Evolutionary conservation across 2,113 vertebrate species (phyloP), one percentile per base, ranked within the genome.

Genomic region (Takifugu flavidus): DNA sequence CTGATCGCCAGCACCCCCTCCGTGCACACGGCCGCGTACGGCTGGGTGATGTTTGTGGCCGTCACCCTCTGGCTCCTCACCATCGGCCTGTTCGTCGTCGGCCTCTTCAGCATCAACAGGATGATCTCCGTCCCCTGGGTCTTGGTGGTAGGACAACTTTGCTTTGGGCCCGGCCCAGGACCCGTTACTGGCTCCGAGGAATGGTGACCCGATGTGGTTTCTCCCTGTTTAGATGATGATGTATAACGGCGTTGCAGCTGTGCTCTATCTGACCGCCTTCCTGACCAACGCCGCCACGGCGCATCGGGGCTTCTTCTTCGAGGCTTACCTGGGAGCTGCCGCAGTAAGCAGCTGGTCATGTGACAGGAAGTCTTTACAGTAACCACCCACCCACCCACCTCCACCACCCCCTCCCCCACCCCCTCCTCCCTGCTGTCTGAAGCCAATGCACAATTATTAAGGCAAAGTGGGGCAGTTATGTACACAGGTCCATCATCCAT

Each of bases 11-110:
- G 90, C 70, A 82, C 89, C 0, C 46, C 31, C 0, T 87, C 88
- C 67, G 26, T 53, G 6, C 0, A 31, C 0, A 4, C 77, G 0
- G 75, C 92, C 0, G 92, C 86, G 0, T 96, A 93, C 0, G 90
- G 93, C 78, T 99, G 95, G 95, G 95, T 98, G 74, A 82, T 98
- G 92, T 96, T 98, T n/a, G 94, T 98, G 1, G 91, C 93, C 4
- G 74, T 98, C 77, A 90, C 93, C 10, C 82, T 93, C 65, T 99
- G 97, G 95, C 70, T 97, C 71, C 50, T 93, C 62, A 97, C 94
- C 45, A 78, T 91, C 74, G 43, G 92, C 59, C 77, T 99, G 74
- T 93, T 95, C 51, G 1, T 89, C 25, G 5, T 88, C 53, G 90
- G 94, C 64, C 79, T 97, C 51, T 89, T 93, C 28, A 83, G 91